A percentile compares a stretch with the other conserved stretches of the same genome.
These are phyloP conservation scores for Mylabris sibirica DNA, from an alignment of 2,888 invertebrate genomes.

Conservation along the genomic window DNA sequence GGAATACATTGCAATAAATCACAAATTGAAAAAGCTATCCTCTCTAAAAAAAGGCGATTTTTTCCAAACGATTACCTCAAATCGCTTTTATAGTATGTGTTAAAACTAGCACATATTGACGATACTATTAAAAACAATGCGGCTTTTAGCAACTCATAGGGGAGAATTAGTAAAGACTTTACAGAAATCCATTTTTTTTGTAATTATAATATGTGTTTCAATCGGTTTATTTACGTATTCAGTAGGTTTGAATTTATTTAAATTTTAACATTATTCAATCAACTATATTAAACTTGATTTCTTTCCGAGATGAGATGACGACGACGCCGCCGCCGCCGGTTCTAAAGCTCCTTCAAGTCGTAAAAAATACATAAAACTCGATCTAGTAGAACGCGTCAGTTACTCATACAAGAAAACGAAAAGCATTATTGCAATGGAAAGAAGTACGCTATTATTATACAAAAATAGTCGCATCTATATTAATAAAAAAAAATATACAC, in stretches of 20 bases:
- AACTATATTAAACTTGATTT: slow-evolving; percentile 46
- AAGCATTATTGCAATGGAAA: background rate
- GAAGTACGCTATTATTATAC: background rate
- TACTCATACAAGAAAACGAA: background rate
- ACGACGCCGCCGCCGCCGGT: slow-evolving; percentile 18
- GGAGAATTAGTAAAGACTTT: too few species aligned
- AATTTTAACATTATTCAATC: slow-evolving; percentile 28
- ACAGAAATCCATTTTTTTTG: background rate
- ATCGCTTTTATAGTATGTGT: background rate
- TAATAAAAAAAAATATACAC: slow-evolving; percentile 1
- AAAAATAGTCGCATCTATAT: background rate
- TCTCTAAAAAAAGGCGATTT: background rate
- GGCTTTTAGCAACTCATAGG: too few species aligned
- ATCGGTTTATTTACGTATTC: too few species aligned
- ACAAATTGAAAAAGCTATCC: background rate
- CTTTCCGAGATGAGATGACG: slow-evolving; percentile 39
- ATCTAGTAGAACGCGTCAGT: slow-evolving; percentile 54
- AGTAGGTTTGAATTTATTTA: background rate
- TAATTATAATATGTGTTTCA: background rate
- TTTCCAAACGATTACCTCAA: slow-evolving; percentile 6
- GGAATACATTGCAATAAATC: slow-evolving; percentile 7
- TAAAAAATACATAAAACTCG: slow-evolving; percentile 56
- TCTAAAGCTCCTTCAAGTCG: slow-evolving; percentile 48
- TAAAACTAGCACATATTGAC: background rate
- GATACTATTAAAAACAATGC: background rate